A percentile compares a stretch with the other conserved stretches of the same genome.
Evolutionary conservation across 2,888 invertebrate genomes (phyloP).

Genomic region (Acronicta alni): DNA sequence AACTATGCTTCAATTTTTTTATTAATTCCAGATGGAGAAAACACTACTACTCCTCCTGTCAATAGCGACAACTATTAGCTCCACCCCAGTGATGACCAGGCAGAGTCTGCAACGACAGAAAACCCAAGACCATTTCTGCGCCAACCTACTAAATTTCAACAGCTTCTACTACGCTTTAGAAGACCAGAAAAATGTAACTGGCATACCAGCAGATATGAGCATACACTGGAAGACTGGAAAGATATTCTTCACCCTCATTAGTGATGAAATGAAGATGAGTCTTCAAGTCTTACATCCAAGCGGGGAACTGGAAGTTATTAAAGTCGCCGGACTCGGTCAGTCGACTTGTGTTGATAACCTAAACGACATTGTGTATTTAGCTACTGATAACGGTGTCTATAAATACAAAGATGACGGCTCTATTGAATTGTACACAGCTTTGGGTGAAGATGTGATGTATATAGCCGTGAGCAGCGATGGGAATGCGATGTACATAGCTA

Average conservation of each 20-base stretch:
- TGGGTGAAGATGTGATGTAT: constrained; percentile 85
- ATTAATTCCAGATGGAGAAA: constrained; percentile 74
- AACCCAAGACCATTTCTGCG: constrained; percentile 66
- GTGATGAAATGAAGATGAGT: constrained; percentile 82
- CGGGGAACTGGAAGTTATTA: constrained; percentile 74
- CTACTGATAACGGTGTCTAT: constrained; percentile 85
- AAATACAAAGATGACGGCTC: constrained; percentile 80
- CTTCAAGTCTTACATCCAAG: constrained; percentile 74
- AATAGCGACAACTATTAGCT: constrained; percentile 52
- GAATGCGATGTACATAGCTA: constrained; percentile 77
- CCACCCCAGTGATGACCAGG: constrained; percentile 73
- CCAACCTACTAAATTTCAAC: constrained; percentile 71
- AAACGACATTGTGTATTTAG: constrained; percentile 82
- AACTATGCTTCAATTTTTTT: not conserved
- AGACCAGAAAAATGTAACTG: constrained; percentile 68
- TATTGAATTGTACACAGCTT: constrained; percentile 74
- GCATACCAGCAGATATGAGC: constrained; percentile 82
- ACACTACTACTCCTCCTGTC: constrained; percentile 59
- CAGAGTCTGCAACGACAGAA: constrained; percentile 64
- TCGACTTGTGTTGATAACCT: constrained; percentile 84
- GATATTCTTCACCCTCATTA: constrained; percentile 79
- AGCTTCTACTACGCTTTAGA: constrained; percentile 74
- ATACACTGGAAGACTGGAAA: constrained; percentile 82
- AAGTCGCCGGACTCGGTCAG: constrained; percentile 81
- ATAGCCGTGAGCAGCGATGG: constrained; percentile 77